Conservation (phyloP, 2,888 invertebrate species). For the Halictus ligatus region DNA sequence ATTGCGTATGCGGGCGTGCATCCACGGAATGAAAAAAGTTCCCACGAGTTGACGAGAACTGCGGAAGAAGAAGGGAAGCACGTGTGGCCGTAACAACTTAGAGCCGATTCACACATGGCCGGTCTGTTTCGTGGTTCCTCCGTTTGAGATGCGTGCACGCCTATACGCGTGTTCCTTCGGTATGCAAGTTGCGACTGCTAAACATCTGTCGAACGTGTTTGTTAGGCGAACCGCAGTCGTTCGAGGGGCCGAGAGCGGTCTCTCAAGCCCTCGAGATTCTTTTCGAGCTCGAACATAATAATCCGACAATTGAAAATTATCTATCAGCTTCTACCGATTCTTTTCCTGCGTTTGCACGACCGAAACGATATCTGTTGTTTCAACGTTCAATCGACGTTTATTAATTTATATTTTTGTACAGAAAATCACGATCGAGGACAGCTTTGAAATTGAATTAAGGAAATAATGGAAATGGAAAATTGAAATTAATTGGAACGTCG, state of each 20-base stretch:
- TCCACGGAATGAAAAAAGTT: constrained; percentile 61
- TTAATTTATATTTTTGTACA: neutral
- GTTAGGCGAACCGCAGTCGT: constrained; percentile 34
- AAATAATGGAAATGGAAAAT: neutral
- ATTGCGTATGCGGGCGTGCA: constrained; percentile 65
- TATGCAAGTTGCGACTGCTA: constrained; percentile 54
- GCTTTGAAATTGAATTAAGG: neutral
- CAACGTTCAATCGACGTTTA: neutral
- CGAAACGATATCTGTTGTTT: neutral
- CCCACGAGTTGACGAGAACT: constrained; percentile 64
- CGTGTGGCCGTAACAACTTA: constrained; percentile 57
- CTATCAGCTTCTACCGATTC: neutral
- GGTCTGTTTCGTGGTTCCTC: constrained; percentile 53
- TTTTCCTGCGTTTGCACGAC: neutral
- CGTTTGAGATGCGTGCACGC: constrained; percentile 47
- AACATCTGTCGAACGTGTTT: constrained; percentile 61
- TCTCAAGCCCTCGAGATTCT: constrained; percentile 16
- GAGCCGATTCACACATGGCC: constrained; percentile 69
- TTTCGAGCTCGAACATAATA: neutral
- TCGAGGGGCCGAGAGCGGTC: constrained; percentile 1
- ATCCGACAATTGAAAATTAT: constrained; percentile 9
- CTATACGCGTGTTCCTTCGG: constrained; percentile 42
- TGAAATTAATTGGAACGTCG: neutral
- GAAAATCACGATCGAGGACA: neutral
- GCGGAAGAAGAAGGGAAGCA: constrained; percentile 56